Evolutionary conservation across 2,888 invertebrate species (phyloP).

Genomic region (Andrena bucephala): DNA sequence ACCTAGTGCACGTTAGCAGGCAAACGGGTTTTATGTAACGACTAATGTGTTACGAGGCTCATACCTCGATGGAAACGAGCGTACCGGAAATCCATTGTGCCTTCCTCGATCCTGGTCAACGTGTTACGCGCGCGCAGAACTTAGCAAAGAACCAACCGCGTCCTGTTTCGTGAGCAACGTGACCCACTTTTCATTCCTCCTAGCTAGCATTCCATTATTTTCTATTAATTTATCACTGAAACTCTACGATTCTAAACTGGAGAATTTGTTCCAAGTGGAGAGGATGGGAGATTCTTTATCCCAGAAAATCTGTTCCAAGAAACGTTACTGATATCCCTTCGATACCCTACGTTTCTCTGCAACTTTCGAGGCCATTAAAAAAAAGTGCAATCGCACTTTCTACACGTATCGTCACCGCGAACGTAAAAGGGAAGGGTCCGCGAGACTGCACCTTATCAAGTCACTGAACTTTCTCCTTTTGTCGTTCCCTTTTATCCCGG

Average conservation of each 20-base stretch:
- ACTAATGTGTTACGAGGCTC: constrained; percentile 3
- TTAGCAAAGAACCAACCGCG: constrained; percentile 6
- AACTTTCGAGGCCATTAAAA: constrained; percentile 26
- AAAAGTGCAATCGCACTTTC: constrained; percentile 40
- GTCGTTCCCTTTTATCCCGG: constrained; percentile 23
- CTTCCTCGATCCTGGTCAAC: neutral
- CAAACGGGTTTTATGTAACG: constrained; percentile 27
- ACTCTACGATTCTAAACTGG: neutral
- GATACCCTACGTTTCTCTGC: neutral
- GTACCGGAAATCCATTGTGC: constrained; percentile 45
- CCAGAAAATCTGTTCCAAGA: neutral
- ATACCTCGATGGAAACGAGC: constrained; percentile 18
- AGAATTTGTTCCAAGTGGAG: neutral
- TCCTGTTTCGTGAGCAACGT: neutral
- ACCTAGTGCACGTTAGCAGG: neutral
- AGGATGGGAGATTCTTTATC: neutral
- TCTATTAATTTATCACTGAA: neutral
- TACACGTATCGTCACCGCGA: constrained; percentile 21
- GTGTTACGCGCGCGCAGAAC: constrained; percentile 14
- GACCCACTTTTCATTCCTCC: constrained; percentile 1
- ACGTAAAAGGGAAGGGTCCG: constrained; percentile 27
- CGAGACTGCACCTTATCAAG: constrained; percentile 33
- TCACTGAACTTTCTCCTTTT: constrained; percentile 46
- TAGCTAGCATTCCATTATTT: neutral
- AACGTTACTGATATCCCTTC: neutral